Base-by-base conservation (phyloP, 92 coral and sea anemone species). In the Pocillopora meandrina region DNA sequence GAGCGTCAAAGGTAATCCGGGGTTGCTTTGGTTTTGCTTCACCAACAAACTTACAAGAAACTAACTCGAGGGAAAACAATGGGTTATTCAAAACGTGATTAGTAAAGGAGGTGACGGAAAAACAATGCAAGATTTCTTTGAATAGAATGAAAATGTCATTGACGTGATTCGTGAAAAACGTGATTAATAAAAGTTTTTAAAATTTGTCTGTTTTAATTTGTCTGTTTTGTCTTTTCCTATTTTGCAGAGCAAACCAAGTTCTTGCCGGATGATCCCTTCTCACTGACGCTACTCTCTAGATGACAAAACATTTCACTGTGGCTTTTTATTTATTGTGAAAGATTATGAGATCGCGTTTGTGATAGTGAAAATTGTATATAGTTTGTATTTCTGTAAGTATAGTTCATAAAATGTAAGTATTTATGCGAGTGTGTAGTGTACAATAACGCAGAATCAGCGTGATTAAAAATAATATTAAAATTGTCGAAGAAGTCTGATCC, bases 241-340 rank as follows among this genome's bases (percentile, higher is more conserved):
- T 17, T 84, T 83, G 26, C 91, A 94, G 98, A 81, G 56, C 90
- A 94, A 87, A 60, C 92, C 61, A 57, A 85, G 69, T 94, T 76
- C 68, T 59, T 94, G 15, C 98, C 98, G 0, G 93, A 94, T 42
- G 98, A 92, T 59, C 98, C 98, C 9, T 94, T 89, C 61, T 91
- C 98, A 23, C 79, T 94, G 74, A 89, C 94, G 67, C 26, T 91
- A 3, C 71, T 67, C 76, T 75, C 88, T 35, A 79, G 91, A 76
- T 79, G 65, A 64, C 83, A 84, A 8, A 42, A 10, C 19, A 12
- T 64, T 61, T 59, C 20, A 8, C 13, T 35, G 1, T 17, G 26
- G 17, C 15, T 55, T 11, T 67, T 42, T 19, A 16, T 74, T 21
- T 8, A 73, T 72, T 83, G 85, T 12, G 23, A 11, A 16, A 36